These are phyloP conservation scores for Crambe crambe DNA, from an alignment of 37 sponge, comb jelly and placozoan genomes.

Conservation along the genomic window DNA sequence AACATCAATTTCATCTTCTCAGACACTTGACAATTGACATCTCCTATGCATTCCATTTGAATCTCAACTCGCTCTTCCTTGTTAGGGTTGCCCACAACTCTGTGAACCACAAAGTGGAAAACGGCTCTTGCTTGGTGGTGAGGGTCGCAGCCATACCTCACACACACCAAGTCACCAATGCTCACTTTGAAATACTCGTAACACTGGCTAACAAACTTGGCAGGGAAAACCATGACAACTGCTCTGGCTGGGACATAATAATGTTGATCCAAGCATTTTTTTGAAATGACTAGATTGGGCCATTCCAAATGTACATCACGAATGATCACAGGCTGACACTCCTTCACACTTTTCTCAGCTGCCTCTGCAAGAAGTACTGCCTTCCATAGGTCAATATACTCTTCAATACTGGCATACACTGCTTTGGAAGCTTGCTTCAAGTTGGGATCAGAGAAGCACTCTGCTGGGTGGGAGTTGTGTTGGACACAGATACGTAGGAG, in stretches of 20 bases:
- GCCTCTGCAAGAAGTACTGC: constrained; percentile 66
- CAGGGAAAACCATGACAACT: constrained; percentile 10
- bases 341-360: constrained; percentile 42
- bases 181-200: constrained; percentile 31
- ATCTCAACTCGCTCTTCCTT: background rate
- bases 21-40: constrained; percentile 40
- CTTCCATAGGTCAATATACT: constrained; percentile 68
- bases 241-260: constrained; percentile 15
- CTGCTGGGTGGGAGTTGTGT: constrained; percentile 57
- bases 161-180: constrained; percentile 70
- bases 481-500: constrained; percentile 57
- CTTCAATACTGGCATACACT: constrained; percentile 21
- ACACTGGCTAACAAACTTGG: constrained; percentile 16
- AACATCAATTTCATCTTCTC: constrained; percentile 20
- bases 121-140: constrained; percentile 26
- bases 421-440: constrained; percentile 43
- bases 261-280: constrained; percentile 16
- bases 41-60: constrained; percentile 36
- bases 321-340: constrained; percentile 15
- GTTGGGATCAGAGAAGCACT: constrained; percentile 58
- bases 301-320: constrained; percentile 57
- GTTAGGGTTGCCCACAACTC: background rate
- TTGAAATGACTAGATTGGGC: constrained; percentile 41
- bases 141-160: constrained; percentile 40
- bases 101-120: constrained; percentile 59